Evolutionary conservation across 1,140 invertebrate genomes (phyloP).

Genomic region (Gonioctena quinquepunctata): DNA sequence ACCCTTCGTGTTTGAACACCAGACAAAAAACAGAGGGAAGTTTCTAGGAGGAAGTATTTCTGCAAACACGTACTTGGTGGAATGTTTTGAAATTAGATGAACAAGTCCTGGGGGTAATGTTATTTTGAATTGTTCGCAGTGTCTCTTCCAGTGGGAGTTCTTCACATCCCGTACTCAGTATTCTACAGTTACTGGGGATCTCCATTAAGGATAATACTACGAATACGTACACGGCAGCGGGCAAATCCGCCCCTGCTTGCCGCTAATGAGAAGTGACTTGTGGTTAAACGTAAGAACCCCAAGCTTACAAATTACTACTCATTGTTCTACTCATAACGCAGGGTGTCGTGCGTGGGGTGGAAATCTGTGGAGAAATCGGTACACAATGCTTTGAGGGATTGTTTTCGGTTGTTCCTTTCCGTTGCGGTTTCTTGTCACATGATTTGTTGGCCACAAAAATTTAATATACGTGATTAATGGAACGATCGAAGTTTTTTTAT

Average conservation of each 20-base stretch:
- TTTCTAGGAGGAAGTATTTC: too few species aligned
- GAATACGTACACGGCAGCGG: too few species aligned
- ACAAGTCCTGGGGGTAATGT: too few species aligned
- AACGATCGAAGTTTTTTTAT: not conserved
- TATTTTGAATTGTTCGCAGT: too few species aligned
- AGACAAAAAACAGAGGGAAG: too few species aligned
- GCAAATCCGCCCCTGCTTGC: slow-evolving; percentile 6
- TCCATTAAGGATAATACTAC: too few species aligned
- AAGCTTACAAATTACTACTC: slow-evolving; percentile 7
- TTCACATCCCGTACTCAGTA: too few species aligned
- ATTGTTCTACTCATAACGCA: not conserved
- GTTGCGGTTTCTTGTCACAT: not conserved
- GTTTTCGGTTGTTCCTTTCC: not conserved
- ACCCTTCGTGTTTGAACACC: too few species aligned
- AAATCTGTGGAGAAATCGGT: not conserved
- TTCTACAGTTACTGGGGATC: too few species aligned
- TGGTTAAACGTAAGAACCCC: not conserved
- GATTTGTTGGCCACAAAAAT: slow-evolving; percentile 5
- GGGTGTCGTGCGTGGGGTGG: not conserved
- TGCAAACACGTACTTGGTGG: too few species aligned
- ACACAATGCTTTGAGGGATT: slow-evolving; percentile 1
- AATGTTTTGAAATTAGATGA: too few species aligned
- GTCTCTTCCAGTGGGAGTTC: too few species aligned
- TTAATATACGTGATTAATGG: slow-evolving; percentile 7
- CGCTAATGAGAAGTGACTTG: slow-evolving; percentile 15